Base-by-base conservation (phyloP, 2,888 invertebrate genomes). In the Ennomos fuscantarius region DNA sequence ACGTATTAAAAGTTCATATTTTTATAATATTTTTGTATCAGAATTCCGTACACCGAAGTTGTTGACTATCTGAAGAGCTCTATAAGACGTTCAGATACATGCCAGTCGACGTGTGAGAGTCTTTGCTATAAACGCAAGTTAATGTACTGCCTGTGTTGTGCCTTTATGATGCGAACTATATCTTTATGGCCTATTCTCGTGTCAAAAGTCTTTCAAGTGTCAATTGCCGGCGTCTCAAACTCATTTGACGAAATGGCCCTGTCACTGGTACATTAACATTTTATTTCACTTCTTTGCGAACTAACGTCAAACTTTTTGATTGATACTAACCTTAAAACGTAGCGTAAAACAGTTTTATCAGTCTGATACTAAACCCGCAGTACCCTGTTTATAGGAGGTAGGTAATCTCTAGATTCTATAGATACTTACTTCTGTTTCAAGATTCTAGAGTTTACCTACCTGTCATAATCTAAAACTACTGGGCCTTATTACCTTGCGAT, bases 201-300 rank as follows among this genome's bases (percentile, higher is more conserved):
- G 63, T 64, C 46, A 54, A 60, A 62, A 56, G 56, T 62, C 64
- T 60, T 60, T 64, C 49, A 48, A 60, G 64, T 56, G 54, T 54
- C 59, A 50, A 47, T 50, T 42, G 54, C 55, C 39, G 31, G 43
- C 35, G 52, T 40, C 50, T 48, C 44, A 48, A 54, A 40, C 59
- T 62, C 62, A 48, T 64, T 63, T 52, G 35, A 40, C 13, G 46
- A 46, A 50, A 59, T 54, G 42, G 54, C 42, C 12, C 45, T 37
- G 43, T 46, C 37, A 56, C 33, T 24, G 45, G 45, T 45, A 40
- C 15, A 43, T 43, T 57, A 52, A 48, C 47, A 39, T 57, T 57
- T 57, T 52, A 57, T 43, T 44, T 52, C 34, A 39, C 39, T 47
- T 57, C 42, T 57, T 56, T 46, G 8, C 8, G 12, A 57, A 57